Percentiles rank a stretch among this genome's conserved stretches.
Evolutionary conservation across 2,888 invertebrate genomes (phyloP).

Genomic region (Agonopterix alstromeriana): DNA sequence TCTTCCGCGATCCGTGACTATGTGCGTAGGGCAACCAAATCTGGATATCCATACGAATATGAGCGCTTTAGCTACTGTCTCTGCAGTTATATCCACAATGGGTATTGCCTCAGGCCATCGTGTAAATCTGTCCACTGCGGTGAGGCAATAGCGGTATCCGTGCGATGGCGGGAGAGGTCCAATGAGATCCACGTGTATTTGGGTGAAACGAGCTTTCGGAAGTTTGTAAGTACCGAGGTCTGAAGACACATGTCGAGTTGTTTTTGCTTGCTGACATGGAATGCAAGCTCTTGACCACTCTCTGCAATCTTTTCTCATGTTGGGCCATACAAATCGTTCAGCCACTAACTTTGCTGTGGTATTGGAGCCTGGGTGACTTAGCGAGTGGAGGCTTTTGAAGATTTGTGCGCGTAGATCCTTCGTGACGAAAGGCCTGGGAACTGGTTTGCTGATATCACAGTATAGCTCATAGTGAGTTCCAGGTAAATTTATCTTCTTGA

Average conservation of each 20-base stretch:
- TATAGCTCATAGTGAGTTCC: constrained; percentile 10
- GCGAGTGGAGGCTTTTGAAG: constrained; percentile 9
- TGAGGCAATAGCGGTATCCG: too few relatives aligned
- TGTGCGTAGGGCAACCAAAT: too few relatives aligned
- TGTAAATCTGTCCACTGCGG: too few relatives aligned
- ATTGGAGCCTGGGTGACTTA: constrained; percentile 15
- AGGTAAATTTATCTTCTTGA: constrained; percentile 2
- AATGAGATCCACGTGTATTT: constrained; percentile 29
- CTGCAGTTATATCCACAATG: too few relatives aligned
- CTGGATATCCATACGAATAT: too few relatives aligned
- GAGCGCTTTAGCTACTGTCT: too few relatives aligned
- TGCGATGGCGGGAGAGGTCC: constrained; percentile 17
- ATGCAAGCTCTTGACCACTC: constrained; percentile 11
- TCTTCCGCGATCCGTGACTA: too few relatives aligned
- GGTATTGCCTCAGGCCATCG: too few relatives aligned
- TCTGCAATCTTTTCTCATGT: constrained; percentile 10
- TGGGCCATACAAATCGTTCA: constrained; percentile 13
- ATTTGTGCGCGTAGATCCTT: constrained; percentile 7
- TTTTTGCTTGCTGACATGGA: constrained; percentile 8
- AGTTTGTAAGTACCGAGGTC: constrained; percentile 5
- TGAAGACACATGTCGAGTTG: constrained; percentile 9
- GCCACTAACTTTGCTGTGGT: constrained; percentile 7
- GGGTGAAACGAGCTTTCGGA: constrained; percentile 23
- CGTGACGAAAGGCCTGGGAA: constrained; percentile 11
- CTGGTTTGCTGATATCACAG: constrained; percentile 9